A percentile compares a stretch with the other conserved stretches of the same genome.
phyloP scores from a whole-genome alignment of 2,113 vertebrate species.

The Circaetus gallicus region DNA sequence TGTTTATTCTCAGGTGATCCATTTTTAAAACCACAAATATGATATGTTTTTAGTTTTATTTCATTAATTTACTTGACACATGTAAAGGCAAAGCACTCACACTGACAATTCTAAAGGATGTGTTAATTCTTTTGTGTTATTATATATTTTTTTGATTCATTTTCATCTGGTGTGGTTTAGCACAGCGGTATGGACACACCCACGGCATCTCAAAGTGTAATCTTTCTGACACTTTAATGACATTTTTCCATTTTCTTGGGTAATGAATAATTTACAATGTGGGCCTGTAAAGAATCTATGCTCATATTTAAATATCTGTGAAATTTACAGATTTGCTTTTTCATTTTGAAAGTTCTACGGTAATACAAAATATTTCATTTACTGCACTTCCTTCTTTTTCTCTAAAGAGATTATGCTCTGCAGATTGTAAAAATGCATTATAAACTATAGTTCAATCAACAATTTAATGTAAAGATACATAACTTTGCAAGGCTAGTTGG shows the following conservation, averaged over 20 bases:
- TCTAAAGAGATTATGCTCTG: not conserved
- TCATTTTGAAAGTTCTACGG: not conserved
- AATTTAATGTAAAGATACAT: not conserved
- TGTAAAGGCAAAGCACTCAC: not conserved
- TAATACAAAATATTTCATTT: not conserved
- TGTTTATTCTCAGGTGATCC: not conserved
- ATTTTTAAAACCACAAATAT: not conserved
- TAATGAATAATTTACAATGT: slow-evolving; percentile 12
- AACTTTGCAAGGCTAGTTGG: not conserved
- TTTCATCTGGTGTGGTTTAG: slow-evolving; percentile 3
- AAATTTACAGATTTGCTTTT: not conserved
- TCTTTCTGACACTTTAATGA: slow-evolving; percentile 47
- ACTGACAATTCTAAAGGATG: not conserved
- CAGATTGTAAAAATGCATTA: not conserved
- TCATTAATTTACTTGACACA: not conserved
- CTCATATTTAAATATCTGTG: not conserved
- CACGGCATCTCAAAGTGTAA: slow-evolving; percentile 13
- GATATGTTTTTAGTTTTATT: not conserved
- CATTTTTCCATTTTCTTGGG: slow-evolving; percentile 22
- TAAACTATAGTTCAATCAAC: not conserved
- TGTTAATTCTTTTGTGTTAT: not conserved
- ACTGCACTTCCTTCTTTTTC: not conserved
- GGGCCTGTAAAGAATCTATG: not conserved
- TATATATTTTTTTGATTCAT: not conserved
- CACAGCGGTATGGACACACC: not conserved